Evolutionary conservation across 2,797 vertebrate species (phyloP).

Genomic region (Poecilia wingei): DNA sequence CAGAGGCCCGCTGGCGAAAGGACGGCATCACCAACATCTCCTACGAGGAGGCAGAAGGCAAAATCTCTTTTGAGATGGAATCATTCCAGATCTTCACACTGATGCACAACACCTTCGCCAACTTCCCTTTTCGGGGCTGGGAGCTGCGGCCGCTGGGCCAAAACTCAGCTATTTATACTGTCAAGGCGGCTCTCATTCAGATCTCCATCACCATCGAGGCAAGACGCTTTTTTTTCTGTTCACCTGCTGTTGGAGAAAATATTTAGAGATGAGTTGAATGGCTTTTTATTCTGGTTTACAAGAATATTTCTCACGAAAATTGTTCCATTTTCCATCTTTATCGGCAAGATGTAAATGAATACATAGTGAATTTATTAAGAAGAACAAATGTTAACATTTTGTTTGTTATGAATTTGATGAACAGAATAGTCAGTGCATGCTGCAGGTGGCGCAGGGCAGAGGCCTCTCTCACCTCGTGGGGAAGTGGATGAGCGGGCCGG

Average conservation of each 20-base stretch:
- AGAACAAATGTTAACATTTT: not conserved
- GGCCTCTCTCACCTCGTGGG: slow-evolving; percentile 76
- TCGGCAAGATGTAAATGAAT: no score
- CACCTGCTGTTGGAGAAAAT: not conserved
- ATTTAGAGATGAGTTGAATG: not conserved
- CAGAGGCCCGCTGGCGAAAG: slow-evolving; percentile 80
- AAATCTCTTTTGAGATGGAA: slow-evolving; percentile 82
- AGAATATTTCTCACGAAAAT: not conserved
- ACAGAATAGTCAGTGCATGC: slow-evolving; percentile 85
- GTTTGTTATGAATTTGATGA: not conserved
- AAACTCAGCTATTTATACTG: slow-evolving; percentile 76
- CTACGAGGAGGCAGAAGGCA: slow-evolving; percentile 63
- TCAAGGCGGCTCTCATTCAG: slow-evolving; percentile 78
- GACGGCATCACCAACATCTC: slow-evolving; percentile 78
- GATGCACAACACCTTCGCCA: slow-evolving; percentile 84
- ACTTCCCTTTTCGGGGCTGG: slow-evolving; percentile 90
- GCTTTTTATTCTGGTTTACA: not conserved
- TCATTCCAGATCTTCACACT: slow-evolving; percentile 82
- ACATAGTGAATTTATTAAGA: no score
- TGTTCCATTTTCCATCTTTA: no score
- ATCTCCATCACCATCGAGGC: slow-evolving; percentile 88
- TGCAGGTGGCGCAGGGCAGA: slow-evolving; percentile 66
- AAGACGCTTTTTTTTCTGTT: not conserved
- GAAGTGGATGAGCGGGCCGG: slow-evolving; percentile 82
- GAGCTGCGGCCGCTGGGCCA: slow-evolving; percentile 82